Base-by-base conservation (phyloP, 1,140 invertebrate genomes). In the Episyrphus balteatus region DNA sequence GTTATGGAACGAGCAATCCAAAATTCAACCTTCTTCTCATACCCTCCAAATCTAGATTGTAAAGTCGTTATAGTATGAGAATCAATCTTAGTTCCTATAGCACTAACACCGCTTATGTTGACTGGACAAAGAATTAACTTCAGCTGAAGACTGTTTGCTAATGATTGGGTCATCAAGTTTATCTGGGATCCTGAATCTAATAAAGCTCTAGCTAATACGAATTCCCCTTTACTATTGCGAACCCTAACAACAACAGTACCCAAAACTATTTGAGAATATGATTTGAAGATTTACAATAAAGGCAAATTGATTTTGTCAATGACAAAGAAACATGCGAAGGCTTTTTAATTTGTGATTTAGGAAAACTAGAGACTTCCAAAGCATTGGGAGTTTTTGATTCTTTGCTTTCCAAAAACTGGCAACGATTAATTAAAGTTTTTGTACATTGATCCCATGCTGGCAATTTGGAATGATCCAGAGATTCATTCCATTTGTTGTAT, bases 321-420 rank as follows among this genome's bases (percentile, higher is more conserved):
- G 21, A 5, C 21, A 8, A 26, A 26, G 8, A 26, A n/a, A n/a
- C n/a, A n/a, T n/a, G n/a, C n/a, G 21, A 26, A 26, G 21, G 8
- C 8, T 26, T 26, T 26, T 26, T 26, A 26, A 3, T 26, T 26
- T 26, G 3, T 26, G 21, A 12, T 34, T 14, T 13, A 10, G 18
- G 8, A 0, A 7, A 18, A 17, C 1, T 36, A 17, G 15, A 17
- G 12, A 13, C 15, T 30, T 44, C 7, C 14, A 19, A 5, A n/a
- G 31, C 21, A 26, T 42, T 42, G 26, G 15, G 12, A 30, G 21
- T 30, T 9, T 30, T 30, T 14, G 34, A 18, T 14, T 36, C 34
- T 12, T 31, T 21, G 8, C 18, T 19, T 21, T 46, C 45, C n/a
- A 46, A 17, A n/a, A 38, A 36, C 15, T 46, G 45, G 32, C 45